phyloP scores from a whole-genome alignment of 2,888 invertebrate genomes.

The Thecophora atra region DNA sequence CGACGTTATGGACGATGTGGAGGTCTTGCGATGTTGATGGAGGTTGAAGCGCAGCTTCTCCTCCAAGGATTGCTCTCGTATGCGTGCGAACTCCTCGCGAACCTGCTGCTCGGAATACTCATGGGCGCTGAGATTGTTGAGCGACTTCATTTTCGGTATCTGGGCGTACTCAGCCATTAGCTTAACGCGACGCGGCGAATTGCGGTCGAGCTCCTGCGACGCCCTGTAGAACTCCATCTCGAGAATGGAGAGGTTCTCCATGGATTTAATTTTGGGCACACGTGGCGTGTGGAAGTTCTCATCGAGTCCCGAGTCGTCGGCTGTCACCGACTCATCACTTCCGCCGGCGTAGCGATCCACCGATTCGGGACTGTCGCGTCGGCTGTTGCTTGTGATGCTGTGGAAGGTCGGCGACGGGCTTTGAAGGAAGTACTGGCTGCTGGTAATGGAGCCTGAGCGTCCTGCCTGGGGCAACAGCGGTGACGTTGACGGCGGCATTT shows the following conservation, averaged over 20 bases:
- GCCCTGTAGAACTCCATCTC: conserved; percentile 65
- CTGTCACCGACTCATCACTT: conserved; percentile 52
- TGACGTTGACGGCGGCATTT: conserved; percentile 53
- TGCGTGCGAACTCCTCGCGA: conserved; percentile 59
- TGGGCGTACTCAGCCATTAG: conserved; percentile 54
- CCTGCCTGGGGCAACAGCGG: background rate
- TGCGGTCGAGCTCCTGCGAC: conserved; percentile 62
- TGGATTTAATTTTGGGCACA: conserved; percentile 64
- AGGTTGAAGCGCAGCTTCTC: conserved; percentile 53
- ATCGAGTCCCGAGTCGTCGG: conserved; percentile 63
- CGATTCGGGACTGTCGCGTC: conserved; percentile 46
- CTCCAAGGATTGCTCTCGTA: conserved; percentile 56
- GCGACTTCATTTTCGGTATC: conserved; percentile 63
- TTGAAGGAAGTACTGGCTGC: conserved; percentile 48
- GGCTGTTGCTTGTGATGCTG: conserved; percentile 50
- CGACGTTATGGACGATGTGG: conserved; percentile 52
- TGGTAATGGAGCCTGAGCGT: conserved; percentile 13
- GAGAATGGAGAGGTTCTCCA: conserved; percentile 65
- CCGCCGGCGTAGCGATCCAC: conserved; percentile 54
- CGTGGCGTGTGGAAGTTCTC: conserved; percentile 65
- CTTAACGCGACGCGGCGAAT: conserved; percentile 62
- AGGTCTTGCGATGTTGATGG: conserved; percentile 58
- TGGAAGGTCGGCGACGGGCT: conserved; percentile 53
- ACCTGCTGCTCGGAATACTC: conserved; percentile 57
- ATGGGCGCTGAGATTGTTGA: conserved; percentile 62